Percentiles rank a stretch among this genome's conserved stretches.
These are phyloP conservation scores for Podilymbus podiceps DNA, from an alignment of 2,113 vertebrate species.

Conservation along the genomic window DNA sequence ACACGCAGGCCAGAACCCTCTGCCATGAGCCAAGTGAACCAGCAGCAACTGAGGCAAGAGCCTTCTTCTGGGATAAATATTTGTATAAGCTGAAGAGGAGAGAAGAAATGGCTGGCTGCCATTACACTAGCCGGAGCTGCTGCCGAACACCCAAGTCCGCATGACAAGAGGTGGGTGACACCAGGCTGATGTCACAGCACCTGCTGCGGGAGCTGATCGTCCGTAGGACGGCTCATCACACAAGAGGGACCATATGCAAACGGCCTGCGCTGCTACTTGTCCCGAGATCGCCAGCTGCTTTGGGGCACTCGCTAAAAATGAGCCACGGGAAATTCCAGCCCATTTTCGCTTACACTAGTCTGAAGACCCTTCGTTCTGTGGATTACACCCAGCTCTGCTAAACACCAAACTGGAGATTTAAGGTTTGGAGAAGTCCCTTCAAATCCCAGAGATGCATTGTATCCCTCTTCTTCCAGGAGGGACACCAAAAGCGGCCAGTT, in stretches of 20 bases:
- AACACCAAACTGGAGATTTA: not conserved
- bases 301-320: not conserved
- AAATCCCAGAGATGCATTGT: not conserved
- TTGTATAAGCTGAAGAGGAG: not conserved
- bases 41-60: not conserved
- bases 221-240: not conserved
- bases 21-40: not conserved
- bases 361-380: not conserved
- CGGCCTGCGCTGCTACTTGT: not conserved
- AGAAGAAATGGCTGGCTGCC: not conserved
- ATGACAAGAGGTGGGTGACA: not conserved
- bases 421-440: not conserved
- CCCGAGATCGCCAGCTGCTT: not conserved
- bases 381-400: not conserved
- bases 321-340: not conserved
- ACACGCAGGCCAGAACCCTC: not conserved
- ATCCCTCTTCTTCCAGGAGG: not conserved
- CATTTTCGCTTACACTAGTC: fast-evolving
- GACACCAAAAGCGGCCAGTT: not conserved
- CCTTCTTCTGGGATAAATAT: not conserved
- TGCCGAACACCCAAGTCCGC: not conserved
- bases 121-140: not conserved
- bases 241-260: not conserved
- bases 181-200: not conserved
- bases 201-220: not conserved